Evolutionary conservation across 2,797 vertebrate species (phyloP).

Genomic region (Nannoperca obscura): DNA sequence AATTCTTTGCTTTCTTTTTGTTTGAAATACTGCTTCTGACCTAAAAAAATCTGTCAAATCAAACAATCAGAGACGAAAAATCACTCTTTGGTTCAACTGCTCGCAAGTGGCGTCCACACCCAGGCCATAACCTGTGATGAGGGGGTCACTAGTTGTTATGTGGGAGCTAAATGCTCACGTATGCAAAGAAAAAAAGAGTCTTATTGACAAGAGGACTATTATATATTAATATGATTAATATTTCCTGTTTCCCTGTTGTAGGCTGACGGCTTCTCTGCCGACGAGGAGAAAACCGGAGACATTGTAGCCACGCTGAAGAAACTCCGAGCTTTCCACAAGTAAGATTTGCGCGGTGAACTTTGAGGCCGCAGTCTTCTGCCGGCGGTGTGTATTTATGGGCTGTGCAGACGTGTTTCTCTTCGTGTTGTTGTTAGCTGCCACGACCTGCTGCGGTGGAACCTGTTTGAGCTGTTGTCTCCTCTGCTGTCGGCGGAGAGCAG

Average conservation of each 20-base stretch:
- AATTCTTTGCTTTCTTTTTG: background rate
- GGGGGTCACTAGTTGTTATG: too few species aligned
- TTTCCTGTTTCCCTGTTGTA: constrained; percentile 47
- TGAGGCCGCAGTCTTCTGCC: background rate
- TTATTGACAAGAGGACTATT: background rate
- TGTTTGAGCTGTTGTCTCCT: constrained; percentile 85
- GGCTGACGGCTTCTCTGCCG: constrained; percentile 80
- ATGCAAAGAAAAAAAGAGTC: background rate
- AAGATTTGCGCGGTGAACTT: constrained; percentile 61
- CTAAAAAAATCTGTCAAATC: background rate
- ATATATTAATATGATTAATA: background rate
- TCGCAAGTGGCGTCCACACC: background rate
- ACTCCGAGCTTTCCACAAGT: constrained; percentile 91
- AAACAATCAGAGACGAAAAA: background rate
- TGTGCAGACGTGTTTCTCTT: background rate
- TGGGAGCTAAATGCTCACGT: too few species aligned
- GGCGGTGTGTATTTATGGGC: background rate
- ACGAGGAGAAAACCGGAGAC: constrained; percentile 71
- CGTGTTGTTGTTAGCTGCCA: constrained; percentile 84
- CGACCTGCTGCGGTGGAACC: constrained; percentile 88
- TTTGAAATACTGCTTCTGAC: background rate
- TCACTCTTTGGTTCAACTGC: background rate
- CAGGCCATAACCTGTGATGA: background rate
- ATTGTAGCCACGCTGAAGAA: constrained; percentile 86
- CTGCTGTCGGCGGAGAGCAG: constrained; percentile 83